A percentile compares a stretch with the other conserved stretches of the same genome.
Conservation (phyloP, 2,888 invertebrate species). For the Lamellibrachia satsuma region DNA sequence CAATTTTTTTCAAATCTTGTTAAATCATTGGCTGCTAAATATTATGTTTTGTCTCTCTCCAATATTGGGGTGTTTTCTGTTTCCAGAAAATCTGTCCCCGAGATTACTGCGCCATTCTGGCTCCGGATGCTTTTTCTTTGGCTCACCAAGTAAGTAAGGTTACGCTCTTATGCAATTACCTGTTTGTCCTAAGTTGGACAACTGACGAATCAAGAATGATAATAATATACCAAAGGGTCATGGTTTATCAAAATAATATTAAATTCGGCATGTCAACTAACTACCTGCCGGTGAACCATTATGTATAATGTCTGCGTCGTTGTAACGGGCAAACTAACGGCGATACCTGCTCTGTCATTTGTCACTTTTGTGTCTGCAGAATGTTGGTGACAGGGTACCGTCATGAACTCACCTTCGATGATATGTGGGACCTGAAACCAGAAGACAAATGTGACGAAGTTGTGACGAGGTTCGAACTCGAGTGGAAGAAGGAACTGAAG, state of each 20-base stretch:
- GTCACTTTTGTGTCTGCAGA: slow-evolving; percentile 31
- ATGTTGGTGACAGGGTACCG: slow-evolving; percentile 40
- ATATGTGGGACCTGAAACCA: slow-evolving; percentile 39
- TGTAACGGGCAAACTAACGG: too few relatives aligned
- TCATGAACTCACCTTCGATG: slow-evolving; percentile 34
- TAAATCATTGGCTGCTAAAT: too few relatives aligned
- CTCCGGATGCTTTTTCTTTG: slow-evolving; percentile 22
- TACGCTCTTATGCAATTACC: too few relatives aligned
- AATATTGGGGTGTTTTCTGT: neutral
- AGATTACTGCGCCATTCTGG: slow-evolving; percentile 17
- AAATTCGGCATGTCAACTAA: too few relatives aligned
- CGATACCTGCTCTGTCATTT: neutral
- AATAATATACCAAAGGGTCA: too few relatives aligned
- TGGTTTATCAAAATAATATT: too few relatives aligned
- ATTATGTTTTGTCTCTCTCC: neutral
- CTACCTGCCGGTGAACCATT: too few relatives aligned
- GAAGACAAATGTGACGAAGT: slow-evolving; percentile 35
- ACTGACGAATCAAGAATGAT: neutral
- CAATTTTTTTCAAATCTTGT: too few relatives aligned
- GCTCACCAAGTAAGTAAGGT: slow-evolving; percentile 22
- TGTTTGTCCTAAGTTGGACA: neutral
- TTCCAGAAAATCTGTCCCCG: slow-evolving; percentile 22
- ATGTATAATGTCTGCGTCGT: too few relatives aligned
- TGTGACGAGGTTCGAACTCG: neutral
- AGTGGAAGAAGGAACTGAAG: slow-evolving; percentile 26